Evolutionary conservation across 2,113 vertebrate species (phyloP).

Genomic region (Scalopus aquaticus): DNA sequence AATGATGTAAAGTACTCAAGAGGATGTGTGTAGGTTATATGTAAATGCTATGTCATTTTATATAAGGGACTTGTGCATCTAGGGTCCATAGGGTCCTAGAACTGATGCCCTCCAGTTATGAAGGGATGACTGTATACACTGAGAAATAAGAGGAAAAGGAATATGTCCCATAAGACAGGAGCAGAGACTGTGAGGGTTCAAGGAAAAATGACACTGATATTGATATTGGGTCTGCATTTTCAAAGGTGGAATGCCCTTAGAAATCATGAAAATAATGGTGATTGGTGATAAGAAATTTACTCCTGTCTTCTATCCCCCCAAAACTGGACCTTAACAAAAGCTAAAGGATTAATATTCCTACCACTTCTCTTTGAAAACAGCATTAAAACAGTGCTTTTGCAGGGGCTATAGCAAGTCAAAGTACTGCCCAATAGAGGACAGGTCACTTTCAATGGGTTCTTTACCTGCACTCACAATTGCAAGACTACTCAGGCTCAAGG

Average conservation of each 20-base stretch:
- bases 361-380: not conserved
- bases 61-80: no score
- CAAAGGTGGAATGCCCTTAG: not conserved
- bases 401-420: no score
- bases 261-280: not conserved
- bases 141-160: not conserved
- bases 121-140: not conserved
- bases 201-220: not conserved
- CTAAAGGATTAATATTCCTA: not conserved
- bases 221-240: slow-evolving; percentile 15
- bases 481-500: no score
- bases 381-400: not conserved
- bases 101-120: no score
- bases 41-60: no score
- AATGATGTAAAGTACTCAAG: no score
- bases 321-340: not conserved
- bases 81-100: no score
- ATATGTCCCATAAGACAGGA: not conserved
- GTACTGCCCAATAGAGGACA: no score
- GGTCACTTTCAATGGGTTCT: no score
- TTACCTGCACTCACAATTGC: no score
- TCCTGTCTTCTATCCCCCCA: not conserved
- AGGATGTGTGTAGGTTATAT: no score
- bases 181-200: not conserved
- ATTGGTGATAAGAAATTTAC: not conserved